phyloP scores from a whole-genome alignment of 2,797 vertebrate genomes.

The Huso huso region DNA sequence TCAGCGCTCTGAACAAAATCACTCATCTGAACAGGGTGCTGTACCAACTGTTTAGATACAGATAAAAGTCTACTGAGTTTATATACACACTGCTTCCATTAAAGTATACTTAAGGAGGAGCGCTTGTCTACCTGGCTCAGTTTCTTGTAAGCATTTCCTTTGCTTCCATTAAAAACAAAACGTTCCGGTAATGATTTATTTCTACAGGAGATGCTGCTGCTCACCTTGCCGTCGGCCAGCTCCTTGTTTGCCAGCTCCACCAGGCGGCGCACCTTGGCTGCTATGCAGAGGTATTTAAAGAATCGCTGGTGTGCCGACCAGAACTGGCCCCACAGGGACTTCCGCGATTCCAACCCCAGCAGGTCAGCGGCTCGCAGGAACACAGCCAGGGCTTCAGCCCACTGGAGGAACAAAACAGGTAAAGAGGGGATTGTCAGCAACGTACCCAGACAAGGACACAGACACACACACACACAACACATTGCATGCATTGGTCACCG shows the following conservation, averaged over 20 bases:
- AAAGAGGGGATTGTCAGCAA: neutral
- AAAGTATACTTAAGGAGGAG: too few species aligned
- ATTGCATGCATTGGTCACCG: too few species aligned
- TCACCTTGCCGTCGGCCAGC: constrained; percentile 80
- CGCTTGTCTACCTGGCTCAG: too few species aligned
- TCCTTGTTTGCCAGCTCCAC: constrained; percentile 85
- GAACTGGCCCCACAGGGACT: constrained; percentile 96
- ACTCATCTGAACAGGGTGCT: too few species aligned
- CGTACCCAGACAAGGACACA: neutral
- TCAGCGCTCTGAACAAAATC: too few species aligned
- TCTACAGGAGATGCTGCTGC: neutral
- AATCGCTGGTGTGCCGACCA: constrained; percentile 97
- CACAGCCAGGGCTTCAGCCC: constrained; percentile 81
- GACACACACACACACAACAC: neutral
- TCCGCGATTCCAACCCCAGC: constrained; percentile 83
- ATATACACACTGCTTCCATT: too few species aligned
- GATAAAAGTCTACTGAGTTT: too few species aligned
- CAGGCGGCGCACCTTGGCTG: constrained; percentile 86
- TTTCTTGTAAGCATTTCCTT: too few species aligned
- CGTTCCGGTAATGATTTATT: too few species aligned
- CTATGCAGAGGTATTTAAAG: constrained; percentile 98
- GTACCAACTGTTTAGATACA: too few species aligned
- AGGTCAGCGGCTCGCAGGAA: constrained; percentile 86
- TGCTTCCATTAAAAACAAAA: too few species aligned
- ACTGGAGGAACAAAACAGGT: constrained; percentile 54